A percentile compares a stretch with the other conserved stretches of the same genome.
These are phyloP conservation scores for Aegithalos caudatus DNA, from an alignment of 2,113 vertebrate genomes.

Conservation along the genomic window DNA sequence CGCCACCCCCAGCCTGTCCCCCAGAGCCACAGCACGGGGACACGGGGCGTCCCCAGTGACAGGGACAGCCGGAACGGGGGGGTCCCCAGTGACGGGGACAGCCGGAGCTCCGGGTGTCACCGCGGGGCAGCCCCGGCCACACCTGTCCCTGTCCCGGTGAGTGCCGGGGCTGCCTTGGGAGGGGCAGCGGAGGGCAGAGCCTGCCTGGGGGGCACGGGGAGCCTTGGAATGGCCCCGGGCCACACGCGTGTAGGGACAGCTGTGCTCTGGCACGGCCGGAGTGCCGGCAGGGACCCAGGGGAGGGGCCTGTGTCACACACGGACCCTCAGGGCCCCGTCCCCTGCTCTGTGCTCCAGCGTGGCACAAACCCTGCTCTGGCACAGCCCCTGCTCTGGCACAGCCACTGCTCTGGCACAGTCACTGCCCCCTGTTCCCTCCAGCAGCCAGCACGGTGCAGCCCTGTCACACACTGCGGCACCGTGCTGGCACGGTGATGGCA, in stretches of 20 bases:
- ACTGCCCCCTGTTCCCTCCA: too few species aligned
- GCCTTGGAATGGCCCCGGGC: accelerated
- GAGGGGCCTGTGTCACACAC: accelerated
- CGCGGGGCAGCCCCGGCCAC: accelerated
- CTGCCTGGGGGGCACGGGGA: accelerated
- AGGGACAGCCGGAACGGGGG: background rate
- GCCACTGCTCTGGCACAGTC: background rate
- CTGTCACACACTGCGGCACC: accelerated
- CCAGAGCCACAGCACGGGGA: accelerated
- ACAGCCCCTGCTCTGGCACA: background rate
- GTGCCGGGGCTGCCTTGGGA: background rate
- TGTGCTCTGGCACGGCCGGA: accelerated
- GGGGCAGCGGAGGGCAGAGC: background rate
- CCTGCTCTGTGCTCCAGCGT: accelerated
- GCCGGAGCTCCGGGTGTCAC: background rate
- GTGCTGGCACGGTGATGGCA: too few species aligned
- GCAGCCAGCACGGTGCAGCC: background rate
- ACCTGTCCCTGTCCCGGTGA: accelerated
- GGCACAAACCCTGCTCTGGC: background rate
- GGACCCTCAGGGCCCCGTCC: background rate
- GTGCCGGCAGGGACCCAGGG: background rate
- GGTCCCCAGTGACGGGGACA: accelerated
- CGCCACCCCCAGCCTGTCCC: background rate
- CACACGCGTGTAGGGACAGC: accelerated
- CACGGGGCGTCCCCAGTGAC: background rate